Evolutionary conservation across 1,140 invertebrate genomes (phyloP).

Genomic region (Ridgeia piscesae): DNA sequence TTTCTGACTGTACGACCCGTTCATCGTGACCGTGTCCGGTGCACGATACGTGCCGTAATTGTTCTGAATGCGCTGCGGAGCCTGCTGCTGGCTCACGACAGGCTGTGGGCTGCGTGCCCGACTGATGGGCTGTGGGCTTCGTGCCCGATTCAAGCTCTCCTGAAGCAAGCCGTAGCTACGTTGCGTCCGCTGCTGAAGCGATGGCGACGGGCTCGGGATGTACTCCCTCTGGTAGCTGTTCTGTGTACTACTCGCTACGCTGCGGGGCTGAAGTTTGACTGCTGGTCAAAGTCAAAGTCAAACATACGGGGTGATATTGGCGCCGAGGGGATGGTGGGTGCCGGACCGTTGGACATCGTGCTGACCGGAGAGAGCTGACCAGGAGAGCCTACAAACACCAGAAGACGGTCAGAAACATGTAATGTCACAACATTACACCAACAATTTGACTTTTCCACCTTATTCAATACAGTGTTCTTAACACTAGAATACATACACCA

Average conservation of each 20-base stretch:
- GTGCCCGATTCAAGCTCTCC: neutral
- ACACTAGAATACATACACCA: no score
- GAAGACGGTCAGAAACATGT: neutral
- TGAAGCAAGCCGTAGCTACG: neutral
- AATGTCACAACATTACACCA: no score
- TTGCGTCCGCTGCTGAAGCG: neutral
- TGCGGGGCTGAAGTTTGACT: conserved; percentile 1
- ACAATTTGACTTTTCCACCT: no score
- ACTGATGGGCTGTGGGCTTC: neutral
- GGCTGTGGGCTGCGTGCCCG: neutral
- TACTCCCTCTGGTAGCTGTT: conserved; percentile 10
- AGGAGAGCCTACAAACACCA: conserved; percentile 15
- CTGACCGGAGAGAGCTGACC: conserved; percentile 24
- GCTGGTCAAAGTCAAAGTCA: conserved; percentile 19
- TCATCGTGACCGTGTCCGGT: neutral
- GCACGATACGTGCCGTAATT: neutral
- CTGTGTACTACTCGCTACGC: neutral
- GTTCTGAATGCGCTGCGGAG: neutral
- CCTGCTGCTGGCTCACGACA: neutral
- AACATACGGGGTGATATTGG: conserved; percentile 20
- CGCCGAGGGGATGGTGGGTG: conserved; percentile 23
- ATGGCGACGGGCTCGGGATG: neutral
- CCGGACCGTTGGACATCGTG: conserved; percentile 24
- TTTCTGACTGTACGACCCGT: neutral
- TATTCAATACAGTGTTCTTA: no score